phyloP scores from a whole-genome alignment of 2,797 vertebrate species.

The Presbytis comata region DNA sequence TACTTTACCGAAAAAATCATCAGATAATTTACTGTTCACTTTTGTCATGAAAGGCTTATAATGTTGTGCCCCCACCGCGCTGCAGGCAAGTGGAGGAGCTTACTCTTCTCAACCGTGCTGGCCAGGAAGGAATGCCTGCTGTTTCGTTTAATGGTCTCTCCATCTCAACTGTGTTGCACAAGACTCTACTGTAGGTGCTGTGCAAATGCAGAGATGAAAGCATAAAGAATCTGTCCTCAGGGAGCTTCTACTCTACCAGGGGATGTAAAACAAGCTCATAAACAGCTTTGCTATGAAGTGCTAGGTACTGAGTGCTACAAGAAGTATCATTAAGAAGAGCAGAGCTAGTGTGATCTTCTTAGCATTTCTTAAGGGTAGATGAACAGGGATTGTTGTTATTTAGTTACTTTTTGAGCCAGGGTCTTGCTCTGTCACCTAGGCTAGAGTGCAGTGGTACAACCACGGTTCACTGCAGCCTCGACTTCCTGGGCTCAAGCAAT shows the following conservation, averaged over 20 bases:
- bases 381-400: background rate
- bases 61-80: no score
- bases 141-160: background rate
- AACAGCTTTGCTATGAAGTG: background rate
- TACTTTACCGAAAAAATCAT: background rate
- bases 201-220: background rate
- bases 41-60: background rate
- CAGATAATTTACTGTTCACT: background rate
- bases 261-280: background rate
- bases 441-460: background rate
- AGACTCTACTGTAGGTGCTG: background rate
- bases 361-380: background rate
- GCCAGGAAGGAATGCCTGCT: background rate
- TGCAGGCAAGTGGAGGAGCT: background rate
- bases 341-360: background rate
- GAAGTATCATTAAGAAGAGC: background rate
- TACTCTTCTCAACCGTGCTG: background rate
- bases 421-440: background rate
- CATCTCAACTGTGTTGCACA: background rate
- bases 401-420: background rate
- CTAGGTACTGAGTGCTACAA: fast-evolving
- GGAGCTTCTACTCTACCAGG: background rate
- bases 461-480: background rate
- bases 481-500: background rate
- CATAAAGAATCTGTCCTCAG: background rate